phyloP scores from a whole-genome alignment of 2,113 vertebrate species.

The Cheirogaleus medius region DNA sequence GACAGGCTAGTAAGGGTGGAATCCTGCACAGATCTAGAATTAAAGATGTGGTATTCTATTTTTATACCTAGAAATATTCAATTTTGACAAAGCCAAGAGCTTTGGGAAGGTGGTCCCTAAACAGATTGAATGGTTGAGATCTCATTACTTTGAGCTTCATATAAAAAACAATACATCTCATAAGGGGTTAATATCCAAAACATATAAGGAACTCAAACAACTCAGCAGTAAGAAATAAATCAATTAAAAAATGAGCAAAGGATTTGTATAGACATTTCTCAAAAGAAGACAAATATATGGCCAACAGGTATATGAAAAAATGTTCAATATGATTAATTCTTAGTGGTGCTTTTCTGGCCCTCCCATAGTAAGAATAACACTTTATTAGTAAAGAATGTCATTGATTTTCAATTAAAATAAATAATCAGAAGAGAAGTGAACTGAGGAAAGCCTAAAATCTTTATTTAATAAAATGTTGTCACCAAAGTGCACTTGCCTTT shows the following conservation, averaged over 20 bases:
- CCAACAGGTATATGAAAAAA: neutral
- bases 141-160: neutral
- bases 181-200: neutral
- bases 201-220: neutral
- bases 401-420: neutral
- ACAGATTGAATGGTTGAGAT: neutral
- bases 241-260: neutral
- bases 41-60: neutral
- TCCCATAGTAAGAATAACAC: neutral
- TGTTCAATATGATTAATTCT: neutral
- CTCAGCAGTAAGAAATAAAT: neutral
- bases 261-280: neutral
- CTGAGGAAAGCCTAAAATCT: neutral
- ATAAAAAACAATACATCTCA: neutral
- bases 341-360: neutral
- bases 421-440: neutral
- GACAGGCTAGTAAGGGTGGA: neutral
- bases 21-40: neutral
- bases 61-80: neutral
- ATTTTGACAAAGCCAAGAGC: neutral
- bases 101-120: neutral
- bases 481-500: neutral
- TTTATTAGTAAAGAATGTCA: neutral
- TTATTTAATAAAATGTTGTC: neutral
- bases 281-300: neutral